These are phyloP conservation scores for Drosophila carrolli DNA, from an alignment of 1,140 invertebrate species.

Conservation along the genomic window DNA sequence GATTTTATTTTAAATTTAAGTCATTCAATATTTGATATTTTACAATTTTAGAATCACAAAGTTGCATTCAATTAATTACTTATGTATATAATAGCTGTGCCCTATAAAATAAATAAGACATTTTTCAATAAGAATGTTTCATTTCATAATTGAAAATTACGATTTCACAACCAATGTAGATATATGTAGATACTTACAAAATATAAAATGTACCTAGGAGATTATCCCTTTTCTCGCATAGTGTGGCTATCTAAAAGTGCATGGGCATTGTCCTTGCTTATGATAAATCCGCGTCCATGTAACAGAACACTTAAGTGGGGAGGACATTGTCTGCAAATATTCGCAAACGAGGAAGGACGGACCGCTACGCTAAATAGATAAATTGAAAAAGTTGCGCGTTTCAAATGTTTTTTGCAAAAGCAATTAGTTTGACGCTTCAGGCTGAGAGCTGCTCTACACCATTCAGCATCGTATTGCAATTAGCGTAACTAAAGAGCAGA, in stretches of 20 bases:
- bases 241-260: conserved; percentile 43
- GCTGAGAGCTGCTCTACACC: conserved; percentile 16
- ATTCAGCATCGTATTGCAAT: conserved; percentile 77
- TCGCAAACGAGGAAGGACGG: conserved; percentile 23
- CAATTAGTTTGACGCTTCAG: conserved; percentile 72
- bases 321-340: conserved; percentile 37
- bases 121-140: too few species aligned
- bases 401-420: conserved; percentile 68
- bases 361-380: conserved; percentile 58
- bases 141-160: too few species aligned
- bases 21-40: too few species aligned
- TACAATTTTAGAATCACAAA: too few species aligned
- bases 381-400: conserved; percentile 71
- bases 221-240: background rate
- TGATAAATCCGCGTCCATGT: conserved; percentile 43
- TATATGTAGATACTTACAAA: too few species aligned
- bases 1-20: too few species aligned
- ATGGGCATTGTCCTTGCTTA: conserved; percentile 44
- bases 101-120: too few species aligned
- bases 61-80: too few species aligned
- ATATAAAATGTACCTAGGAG: too few species aligned
- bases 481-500: conserved; percentile 68
- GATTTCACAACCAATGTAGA: too few species aligned
- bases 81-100: too few species aligned
- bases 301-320: conserved; percentile 23